These are phyloP conservation scores for Hypolimnas misippus DNA, from an alignment of 2,888 invertebrate species.

Conservation along the genomic window DNA sequence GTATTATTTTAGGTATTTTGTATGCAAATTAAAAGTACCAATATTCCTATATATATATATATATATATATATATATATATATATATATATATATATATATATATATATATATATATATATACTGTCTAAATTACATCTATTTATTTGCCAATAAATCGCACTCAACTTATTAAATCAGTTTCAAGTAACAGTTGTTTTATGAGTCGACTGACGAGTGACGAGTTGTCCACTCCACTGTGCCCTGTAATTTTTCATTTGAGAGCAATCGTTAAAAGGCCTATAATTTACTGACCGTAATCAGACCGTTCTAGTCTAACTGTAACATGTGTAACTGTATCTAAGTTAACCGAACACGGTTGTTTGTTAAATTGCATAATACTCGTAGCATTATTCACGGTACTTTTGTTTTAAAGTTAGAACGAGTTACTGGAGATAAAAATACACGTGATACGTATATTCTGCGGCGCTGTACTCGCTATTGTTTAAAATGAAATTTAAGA, in stretches of 20 bases:
- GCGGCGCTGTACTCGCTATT: neutral
- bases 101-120: too few relatives aligned
- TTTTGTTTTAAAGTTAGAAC: slow-evolving; percentile 4
- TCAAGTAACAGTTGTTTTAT: slow-evolving; percentile 24
- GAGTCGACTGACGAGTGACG: slow-evolving; percentile 36
- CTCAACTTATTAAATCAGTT: slow-evolving; percentile 12
- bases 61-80: too few relatives aligned
- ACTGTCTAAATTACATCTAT: neutral
- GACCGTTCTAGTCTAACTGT: slow-evolving; percentile 40
- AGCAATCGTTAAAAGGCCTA: slow-evolving; percentile 31
- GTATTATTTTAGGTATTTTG: too few relatives aligned
- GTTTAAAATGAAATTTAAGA: neutral
- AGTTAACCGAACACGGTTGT: slow-evolving; percentile 39
- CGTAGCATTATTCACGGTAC: slow-evolving; percentile 23
- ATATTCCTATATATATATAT: too few relatives aligned
- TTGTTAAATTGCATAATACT: slow-evolving; percentile 32
- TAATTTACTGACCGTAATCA: slow-evolving; percentile 38
- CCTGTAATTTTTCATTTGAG: slow-evolving; percentile 34
- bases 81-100: neutral
- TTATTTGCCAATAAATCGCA: slow-evolving; percentile 9
- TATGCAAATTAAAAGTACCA: neutral
- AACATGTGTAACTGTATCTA: slow-evolving; percentile 39
- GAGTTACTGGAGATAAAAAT: slow-evolving; percentile 9
- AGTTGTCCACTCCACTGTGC: slow-evolving; percentile 27
- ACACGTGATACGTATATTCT: neutral